Conservation (phyloP, 2,113 vertebrate genomes). For the Rhadina sibilatrix region DNA sequence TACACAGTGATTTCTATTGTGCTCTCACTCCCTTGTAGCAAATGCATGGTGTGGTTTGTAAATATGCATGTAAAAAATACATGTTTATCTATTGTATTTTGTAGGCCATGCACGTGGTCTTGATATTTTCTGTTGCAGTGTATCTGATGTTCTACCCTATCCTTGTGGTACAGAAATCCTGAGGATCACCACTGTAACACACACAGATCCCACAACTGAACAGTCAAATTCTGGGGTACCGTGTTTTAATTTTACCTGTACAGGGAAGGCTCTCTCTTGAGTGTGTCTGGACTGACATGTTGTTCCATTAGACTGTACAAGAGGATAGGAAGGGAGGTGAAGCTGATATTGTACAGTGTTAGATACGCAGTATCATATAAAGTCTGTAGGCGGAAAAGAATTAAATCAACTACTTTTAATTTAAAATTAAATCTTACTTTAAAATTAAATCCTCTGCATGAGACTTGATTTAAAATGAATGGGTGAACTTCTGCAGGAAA, state of each 20-base stretch:
- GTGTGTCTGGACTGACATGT: constrained; percentile 88
- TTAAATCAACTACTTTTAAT: not conserved
- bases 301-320: constrained; percentile 95
- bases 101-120: fast-evolving
- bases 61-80: not conserved
- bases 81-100: not conserved
- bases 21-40: not conserved
- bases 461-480: not conserved
- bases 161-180: not conserved
- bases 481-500: not conserved
- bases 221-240: not conserved
- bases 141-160: not conserved
- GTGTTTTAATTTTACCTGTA: constrained; percentile 80
- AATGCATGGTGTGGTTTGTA: not conserved
- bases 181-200: not conserved
- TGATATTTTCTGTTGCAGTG: not conserved
- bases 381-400: constrained; percentile 76
- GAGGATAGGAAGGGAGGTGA: constrained; percentile 97
- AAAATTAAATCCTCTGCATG: not conserved
- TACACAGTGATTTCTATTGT: not conserved
- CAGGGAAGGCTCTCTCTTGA: constrained; percentile 89
- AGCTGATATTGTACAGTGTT: constrained; percentile 99
- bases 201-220: not conserved
- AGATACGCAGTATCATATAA: constrained; percentile 96
- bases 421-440: not conserved